Evolutionary conservation across 2,797 vertebrate species (phyloP), one percentile per base, ranked within the genome.

Genomic region (Enteromius argenteus): DNA sequence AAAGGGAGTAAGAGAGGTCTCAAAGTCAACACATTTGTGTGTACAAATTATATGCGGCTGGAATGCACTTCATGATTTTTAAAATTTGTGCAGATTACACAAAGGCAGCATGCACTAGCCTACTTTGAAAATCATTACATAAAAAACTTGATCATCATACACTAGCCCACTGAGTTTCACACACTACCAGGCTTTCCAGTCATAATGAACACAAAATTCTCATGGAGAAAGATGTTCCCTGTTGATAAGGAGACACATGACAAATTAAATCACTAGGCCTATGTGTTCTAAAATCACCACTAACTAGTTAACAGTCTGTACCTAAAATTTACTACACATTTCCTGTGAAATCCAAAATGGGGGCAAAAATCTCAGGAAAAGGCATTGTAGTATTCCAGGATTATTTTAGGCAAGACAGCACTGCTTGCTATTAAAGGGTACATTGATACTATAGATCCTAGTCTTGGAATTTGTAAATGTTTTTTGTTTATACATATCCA

Each of bases 41-140:
- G 58, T 58, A 68, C 62, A 66, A 72, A 86, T 83, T 32, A 39
- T 23, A 32, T 60, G 21, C 4, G n/a, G n/a, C n/a, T 58, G n/a
- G 3, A 58, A 58, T 58, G 4, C 21, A 58, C 53, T 69, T n/a
- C 4, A 1, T 71, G 27, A 58, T 62, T 68, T 32, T 46, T 51
- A 15, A 62, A 79, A 44, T 79, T 14, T 46, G 23, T 46, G 3
- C n/a, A 46, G 42, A 21, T 49, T 51, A 73, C 27, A 51, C 15
- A 74, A 3, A n/a, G 49, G 9, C 23, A 75, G 35, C 72, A 35
- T 42, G 23, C 66, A 68, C 19, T 15, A 7, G 11, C 21, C 39
- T 71, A 44, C 67, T 42, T 23, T 42, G 32, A 42, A 39, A 71
- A 27, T 27, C n/a, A 3, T 14, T 71, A 8, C n/a, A 44, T 27